Conservation (phyloP, 2,113 vertebrate genomes). For the Rhineura floridana region DNA sequence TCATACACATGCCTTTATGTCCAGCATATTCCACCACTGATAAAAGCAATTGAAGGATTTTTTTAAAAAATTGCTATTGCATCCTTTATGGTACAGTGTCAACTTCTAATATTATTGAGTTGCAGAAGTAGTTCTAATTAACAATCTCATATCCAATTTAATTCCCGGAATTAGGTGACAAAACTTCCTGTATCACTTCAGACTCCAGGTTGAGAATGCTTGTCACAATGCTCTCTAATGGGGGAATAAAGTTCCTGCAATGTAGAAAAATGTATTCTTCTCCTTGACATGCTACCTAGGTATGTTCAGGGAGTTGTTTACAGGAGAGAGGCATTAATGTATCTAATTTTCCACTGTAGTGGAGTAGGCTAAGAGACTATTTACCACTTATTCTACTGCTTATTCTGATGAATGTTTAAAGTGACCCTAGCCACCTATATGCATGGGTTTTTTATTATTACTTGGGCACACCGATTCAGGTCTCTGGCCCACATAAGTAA, state of each 20-base stretch:
- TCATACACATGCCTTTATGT: neutral
- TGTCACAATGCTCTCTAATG: neutral
- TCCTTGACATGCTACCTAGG: neutral
- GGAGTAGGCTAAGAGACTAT: neutral
- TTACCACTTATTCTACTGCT: neutral
- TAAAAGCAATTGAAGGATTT: neutral
- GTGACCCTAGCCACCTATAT: neutral
- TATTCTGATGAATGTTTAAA: neutral
- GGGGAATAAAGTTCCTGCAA: neutral
- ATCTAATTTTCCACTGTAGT: neutral
- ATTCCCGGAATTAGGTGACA: neutral
- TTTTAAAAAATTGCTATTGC: neutral
- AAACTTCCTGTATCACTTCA: neutral
- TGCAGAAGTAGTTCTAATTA: neutral
- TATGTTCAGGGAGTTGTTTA: no score
- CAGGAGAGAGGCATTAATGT: neutral
- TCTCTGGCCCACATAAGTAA: neutral
- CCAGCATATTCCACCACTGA: accelerated
- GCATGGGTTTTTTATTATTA: neutral
- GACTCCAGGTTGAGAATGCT: neutral
- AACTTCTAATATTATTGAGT: neutral
- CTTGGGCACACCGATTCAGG: neutral
- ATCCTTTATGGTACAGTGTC: neutral
- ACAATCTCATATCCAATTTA: neutral
- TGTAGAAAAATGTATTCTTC: neutral